Base-by-base conservation (phyloP, 2,113 vertebrate species). In the Corynorhinus townsendii region DNA sequence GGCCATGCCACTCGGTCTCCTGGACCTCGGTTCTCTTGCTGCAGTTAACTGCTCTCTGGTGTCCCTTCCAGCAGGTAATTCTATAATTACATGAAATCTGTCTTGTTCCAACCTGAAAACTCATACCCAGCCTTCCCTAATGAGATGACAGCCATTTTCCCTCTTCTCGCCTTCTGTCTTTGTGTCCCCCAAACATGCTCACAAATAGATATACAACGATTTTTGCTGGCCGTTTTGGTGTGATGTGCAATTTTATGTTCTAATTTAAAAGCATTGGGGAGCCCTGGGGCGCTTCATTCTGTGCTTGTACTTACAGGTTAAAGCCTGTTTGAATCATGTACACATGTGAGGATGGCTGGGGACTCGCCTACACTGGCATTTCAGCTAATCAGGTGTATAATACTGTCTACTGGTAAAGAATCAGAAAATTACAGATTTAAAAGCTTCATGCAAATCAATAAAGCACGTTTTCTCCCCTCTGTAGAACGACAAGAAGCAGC, bases 391-490 rank as follows among this genome's bases (percentile, higher is more conserved):
- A 72, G 40, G 47, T 82, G 40, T n/a, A 33, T 43, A 80, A 95
- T 95, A 81, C 6, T 71, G 69, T 91, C 14, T 69, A 91, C 75
- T 84, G 52, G 95, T 85, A 72, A 97, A 96, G 82, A 89, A 22
- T 96, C 49, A 94, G 16, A 96, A 95, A 98, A 96, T n/a, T 52
- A 92, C 22, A 81, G 81, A 77, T 68, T 73, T 89, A 77, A 73
- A 92, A 89, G n/a, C 66, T 93, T 82, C 71, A 81, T 84, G 47
- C 85, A 96, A 79, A 93, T 90, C 83, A 96, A 93, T 52, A 96
- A 91, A 89, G 33, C 26, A 62, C 73, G 35, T 5, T 71, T 24
- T 89, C 11, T 6, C 16, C 28, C 66, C 95, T 88, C 86, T 94
- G 72, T 80, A 89, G 66, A 52, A 88, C 94, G 85, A 89, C 20